Base-by-base conservation (phyloP, 2,113 vertebrate genomes). In the Microtus richardsoni region DNA sequence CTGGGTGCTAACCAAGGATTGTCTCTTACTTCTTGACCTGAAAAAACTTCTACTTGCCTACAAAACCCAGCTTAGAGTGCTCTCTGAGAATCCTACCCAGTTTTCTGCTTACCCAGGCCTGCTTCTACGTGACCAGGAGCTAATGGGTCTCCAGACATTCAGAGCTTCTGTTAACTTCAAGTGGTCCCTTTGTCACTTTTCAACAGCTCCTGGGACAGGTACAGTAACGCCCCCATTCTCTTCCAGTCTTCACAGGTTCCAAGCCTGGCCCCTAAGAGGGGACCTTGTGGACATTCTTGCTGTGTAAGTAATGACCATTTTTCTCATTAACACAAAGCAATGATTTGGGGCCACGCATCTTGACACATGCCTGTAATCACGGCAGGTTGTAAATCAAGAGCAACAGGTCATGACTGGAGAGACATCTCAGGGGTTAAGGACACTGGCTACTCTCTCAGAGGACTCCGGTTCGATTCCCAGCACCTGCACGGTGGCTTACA, bases 81-180 rank as follows among this genome's bases (percentile, higher is more conserved):
- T 17, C n/a, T 77, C 62, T 54, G 77, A 41, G 21, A 16, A 22
- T 47, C 49, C 82, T 10, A 19, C 66, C 62, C 1, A 12, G 26
- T 7, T 8, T 26, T 58, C 36, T 21, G 28, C 2, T 26, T 12
- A 39, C 8, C 36, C 11, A 11, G 62, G 2, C 77, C 19, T 68
- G 44, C 47, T 58, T 30, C 22, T 62, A 0, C 0, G 41, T 62
- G 5, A 30, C 39, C 0, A 5, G 22, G 54, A 3, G 21, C 54
- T 54, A 71, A 16, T 13, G 9, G 14, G 24, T n/a, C 58, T 13
- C 68, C 14, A 14, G 7, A 39, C 30, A 10, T 58, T 41, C 28
- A 30, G 22, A 26, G 5, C 13, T 4, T 39, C 9, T 1, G 7
- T 5, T 19, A 30, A 12, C 52, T 60, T 24, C 1, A 7, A 19